Base-by-base conservation (phyloP, 1,140 invertebrate genomes). In the Bombus impatiens region DNA sequence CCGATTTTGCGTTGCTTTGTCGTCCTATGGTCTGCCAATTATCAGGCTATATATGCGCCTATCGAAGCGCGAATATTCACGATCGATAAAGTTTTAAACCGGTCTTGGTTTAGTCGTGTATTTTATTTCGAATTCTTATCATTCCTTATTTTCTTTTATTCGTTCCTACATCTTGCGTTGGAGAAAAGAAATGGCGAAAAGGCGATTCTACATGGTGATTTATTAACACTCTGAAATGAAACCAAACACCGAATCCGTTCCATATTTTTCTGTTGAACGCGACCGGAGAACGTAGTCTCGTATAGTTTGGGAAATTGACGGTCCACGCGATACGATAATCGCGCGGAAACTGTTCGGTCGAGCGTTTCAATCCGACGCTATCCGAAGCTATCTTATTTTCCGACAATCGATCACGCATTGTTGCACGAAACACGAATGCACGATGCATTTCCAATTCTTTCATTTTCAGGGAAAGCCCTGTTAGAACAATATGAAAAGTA, bases 371-470 rank as follows among this genome's bases (percentile, higher is more conserved):
- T 12, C 25, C 25, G 80, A 44, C 28, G 22, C 3, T 59, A 32
- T 74, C n/a, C 10, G 15, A 32, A 32, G 53, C 18, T 82, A 74
- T 74, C 53, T 74, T 40, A 74, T 59, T 44, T 71, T 62, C 28
- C n/a, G 5, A 42, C 22, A 47, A 22, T 62, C 80, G 80, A 82
- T 74, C 70, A 18, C 5, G 32, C n/a, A n/a, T 62, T 28, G 53
- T 35, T 74, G 44, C 37, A 25, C 22, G 18, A 9, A 47, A 28
- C 28, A 15, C 6, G 28, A 28, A 74, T 57, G 9, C 68, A 28
- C 15, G 47, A 74, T 82, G 53, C 12, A 32, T 70, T 53, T 37
- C 59, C 28, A 62, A n/a, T 0, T 62, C 28, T 13, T 62, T 5
- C 13, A 1, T 22, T 53, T 53, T 53, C 18, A 53, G 47, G 47